Percentiles rank a stretch among this genome's conserved stretches.
Evolutionary conservation across 2,797 vertebrate species (phyloP).

Genomic region (Nothura maculosa): DNA sequence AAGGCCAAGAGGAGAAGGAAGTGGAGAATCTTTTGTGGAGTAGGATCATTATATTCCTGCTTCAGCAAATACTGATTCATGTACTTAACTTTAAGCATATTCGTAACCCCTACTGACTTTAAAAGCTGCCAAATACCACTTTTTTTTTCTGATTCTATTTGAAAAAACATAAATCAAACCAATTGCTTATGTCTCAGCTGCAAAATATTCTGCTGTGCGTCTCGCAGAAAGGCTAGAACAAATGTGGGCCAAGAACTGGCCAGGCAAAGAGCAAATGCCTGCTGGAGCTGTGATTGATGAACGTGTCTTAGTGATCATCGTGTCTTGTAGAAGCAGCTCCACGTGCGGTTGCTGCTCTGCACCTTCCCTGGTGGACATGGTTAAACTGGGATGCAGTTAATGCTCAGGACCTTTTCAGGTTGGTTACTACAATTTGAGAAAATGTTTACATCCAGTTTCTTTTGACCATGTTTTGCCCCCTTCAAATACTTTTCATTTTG

Average conservation of each 20-base stretch:
- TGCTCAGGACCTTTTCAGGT: conserved; percentile 40
- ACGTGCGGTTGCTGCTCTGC: not conserved
- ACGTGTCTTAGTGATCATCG: not conserved
- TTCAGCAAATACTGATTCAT: not conserved
- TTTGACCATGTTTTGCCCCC: conserved; percentile 33
- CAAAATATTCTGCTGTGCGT: not conserved
- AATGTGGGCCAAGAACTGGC: not conserved
- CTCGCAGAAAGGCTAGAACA: not conserved
- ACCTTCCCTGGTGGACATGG: not conserved
- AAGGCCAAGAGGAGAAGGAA: not conserved
- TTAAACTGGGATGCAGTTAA: not conserved
- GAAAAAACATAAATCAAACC: not conserved
- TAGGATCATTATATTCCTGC: not conserved
- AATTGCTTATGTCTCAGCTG: not conserved
- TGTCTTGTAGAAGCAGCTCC: conserved; percentile 2
- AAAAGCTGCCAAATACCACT: not conserved
- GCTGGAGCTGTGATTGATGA: not conserved
- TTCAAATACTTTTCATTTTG: conserved; percentile 59
- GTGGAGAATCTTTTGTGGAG: not conserved
- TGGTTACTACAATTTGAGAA: conserved; percentile 50
- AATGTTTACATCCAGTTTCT: conserved; percentile 23
- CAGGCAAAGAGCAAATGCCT: not conserved
- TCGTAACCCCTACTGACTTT: not conserved
- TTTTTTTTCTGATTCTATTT: not conserved
- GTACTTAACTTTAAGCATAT: not conserved